Conservation (phyloP, 2,113 vertebrate genomes). For the Elachura formosa region DNA sequence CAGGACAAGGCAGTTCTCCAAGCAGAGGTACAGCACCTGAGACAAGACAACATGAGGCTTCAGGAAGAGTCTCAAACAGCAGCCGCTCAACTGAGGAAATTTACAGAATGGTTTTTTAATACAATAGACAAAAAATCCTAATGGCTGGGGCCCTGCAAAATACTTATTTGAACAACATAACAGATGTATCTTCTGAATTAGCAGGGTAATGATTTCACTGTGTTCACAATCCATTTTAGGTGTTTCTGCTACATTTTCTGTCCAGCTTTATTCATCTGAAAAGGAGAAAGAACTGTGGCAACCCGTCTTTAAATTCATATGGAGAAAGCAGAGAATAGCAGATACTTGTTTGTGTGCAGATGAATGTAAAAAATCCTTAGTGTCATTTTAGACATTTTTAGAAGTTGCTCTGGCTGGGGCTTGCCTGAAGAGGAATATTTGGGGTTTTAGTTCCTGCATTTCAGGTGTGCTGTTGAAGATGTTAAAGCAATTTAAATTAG, state of each 20-base stretch:
- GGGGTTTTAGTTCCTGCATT: constrained; percentile 35
- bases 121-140: constrained; percentile 89
- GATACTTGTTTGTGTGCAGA: constrained; percentile 60
- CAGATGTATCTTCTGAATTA: constrained; percentile 25
- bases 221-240: constrained; percentile 61
- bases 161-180: neutral
- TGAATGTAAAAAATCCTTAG: constrained; percentile 81
- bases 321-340: constrained; percentile 36
- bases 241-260: constrained; percentile 44
- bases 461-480: constrained; percentile 59
- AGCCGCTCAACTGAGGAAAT: constrained; percentile 91
- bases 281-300: constrained; percentile 23
- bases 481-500: constrained; percentile 60
- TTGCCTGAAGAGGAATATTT: constrained; percentile 43
- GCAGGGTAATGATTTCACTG: constrained; percentile 33
- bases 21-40: constrained; percentile 92
- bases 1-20: constrained; percentile 95
- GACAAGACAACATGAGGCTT: constrained; percentile 93
- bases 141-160: neutral
- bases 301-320: neutral
- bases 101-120: constrained; percentile 97
- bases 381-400: constrained; percentile 70
- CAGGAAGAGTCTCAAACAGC: constrained; percentile 95
- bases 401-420: constrained; percentile 37
- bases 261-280: constrained; percentile 30